These are phyloP conservation scores for Pararge aegeria DNA, from an alignment of 1,140 invertebrate species.

Conservation along the genomic window DNA sequence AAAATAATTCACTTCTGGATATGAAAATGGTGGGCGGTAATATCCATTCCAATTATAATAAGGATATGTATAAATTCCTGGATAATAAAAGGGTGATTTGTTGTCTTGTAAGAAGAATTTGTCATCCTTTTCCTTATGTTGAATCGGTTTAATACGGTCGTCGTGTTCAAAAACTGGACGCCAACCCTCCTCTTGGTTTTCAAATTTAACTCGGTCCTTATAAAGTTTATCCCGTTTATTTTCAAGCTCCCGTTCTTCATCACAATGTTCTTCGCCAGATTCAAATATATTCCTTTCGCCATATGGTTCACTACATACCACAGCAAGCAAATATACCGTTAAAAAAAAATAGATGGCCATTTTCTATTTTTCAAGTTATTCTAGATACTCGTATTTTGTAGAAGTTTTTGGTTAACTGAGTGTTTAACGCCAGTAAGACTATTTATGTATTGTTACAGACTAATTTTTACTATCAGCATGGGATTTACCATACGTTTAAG, in stretches of 20 bases:
- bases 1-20: slow-evolving; percentile 25
- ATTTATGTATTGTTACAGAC: slow-evolving; percentile 21
- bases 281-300: slow-evolving; percentile 9
- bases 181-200: slow-evolving; percentile 21
- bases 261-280: slow-evolving; percentile 8
- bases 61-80: slow-evolving; percentile 26
- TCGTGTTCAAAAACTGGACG: slow-evolving; percentile 16
- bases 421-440: background rate
- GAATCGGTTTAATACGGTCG: slow-evolving; percentile 22
- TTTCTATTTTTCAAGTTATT: background rate
- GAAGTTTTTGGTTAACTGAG: background rate
- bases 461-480: slow-evolving; percentile 23
- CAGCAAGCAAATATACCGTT: slow-evolving; percentile 5
- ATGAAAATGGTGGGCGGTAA: slow-evolving; percentile 17
- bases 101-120: slow-evolving; percentile 16
- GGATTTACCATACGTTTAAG: slow-evolving; percentile 15
- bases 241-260: slow-evolving; percentile 6
- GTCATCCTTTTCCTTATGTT: slow-evolving; percentile 26
- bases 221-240: slow-evolving; percentile 4
- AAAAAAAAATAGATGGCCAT: slow-evolving; percentile 10
- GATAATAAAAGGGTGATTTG: slow-evolving; percentile 17
- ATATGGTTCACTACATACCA: slow-evolving; percentile 11
- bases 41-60: slow-evolving; percentile 21
- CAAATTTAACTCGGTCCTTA: background rate
- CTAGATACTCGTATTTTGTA: background rate